phyloP scores from a whole-genome alignment of 2,888 invertebrate species.

The Fragum fragum region DNA sequence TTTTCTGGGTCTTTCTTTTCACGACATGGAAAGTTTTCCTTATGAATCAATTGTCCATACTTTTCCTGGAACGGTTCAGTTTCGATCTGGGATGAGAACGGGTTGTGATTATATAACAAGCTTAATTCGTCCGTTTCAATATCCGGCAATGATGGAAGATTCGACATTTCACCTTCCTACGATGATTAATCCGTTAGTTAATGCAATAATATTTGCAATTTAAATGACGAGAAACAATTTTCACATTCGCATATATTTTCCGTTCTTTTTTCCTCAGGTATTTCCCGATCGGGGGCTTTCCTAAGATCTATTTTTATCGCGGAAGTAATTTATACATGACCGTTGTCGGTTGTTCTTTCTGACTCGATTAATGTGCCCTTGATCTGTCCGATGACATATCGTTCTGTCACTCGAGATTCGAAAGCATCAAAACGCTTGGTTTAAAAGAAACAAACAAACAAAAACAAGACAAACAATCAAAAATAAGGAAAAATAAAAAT shows the following conservation, averaged over 20 bases:
- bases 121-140: constrained; percentile 13
- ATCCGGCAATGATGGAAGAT: constrained; percentile 13
- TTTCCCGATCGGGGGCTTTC: constrained; percentile 16
- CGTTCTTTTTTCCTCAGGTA: background rate
- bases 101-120: background rate
- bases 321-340: background rate
- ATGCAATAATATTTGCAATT: background rate
- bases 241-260: background rate
- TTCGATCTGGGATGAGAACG: background rate
- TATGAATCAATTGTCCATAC: background rate
- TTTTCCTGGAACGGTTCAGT: constrained; percentile 8
- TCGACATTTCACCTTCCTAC: background rate
- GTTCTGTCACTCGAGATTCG: no score
- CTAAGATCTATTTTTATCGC: constrained; percentile 23
- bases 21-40: background rate
- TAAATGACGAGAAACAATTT: background rate
- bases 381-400: no score
- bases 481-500: no score
- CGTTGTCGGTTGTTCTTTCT: background rate
- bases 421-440: no score
- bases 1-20: background rate
- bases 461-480: no score
- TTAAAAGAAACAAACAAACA: no score
- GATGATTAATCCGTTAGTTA: background rate
- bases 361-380: no score